Evolutionary conservation across 1,140 invertebrate species (phyloP), one percentile per base, ranked within the genome.

Genomic region (Batillaria attramentaria): DNA sequence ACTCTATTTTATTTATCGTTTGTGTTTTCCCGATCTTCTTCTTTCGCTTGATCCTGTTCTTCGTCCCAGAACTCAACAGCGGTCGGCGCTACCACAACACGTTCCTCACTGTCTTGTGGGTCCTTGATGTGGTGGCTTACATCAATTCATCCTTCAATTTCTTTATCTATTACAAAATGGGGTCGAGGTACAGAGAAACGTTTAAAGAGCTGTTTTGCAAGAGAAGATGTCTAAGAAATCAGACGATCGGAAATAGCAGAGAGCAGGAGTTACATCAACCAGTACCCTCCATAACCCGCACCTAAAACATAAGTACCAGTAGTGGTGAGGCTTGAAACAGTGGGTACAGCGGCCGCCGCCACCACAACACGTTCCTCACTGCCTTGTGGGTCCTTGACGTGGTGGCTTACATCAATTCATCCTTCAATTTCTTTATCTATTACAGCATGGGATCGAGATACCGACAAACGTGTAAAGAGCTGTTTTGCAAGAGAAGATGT

Each of bases 401-500:
- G 18, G 18, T 31, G 31, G 6, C 31, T 24, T 66, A 33, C 33
- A 37, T 77, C 66, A 80, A 80, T 57, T 66, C 79, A 50, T 72
- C 73, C 57, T 39, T 80, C 28, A 77, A 72, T 41, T 60, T 80
- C 24, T 37, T 80, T 4, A 31, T 77, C 10, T 80, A 80, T 41
- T 77, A 62, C 37, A 68, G n/a, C 35, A 80, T 80, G 79, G 76
- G 79, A 13, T 77, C 79, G 8, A 46, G 68, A n/a, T 80, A 77
- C 74, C 70, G 57, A 37, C 62, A 80, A 18, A 77, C 73, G 13
- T 77, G 76, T 39, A 10, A 57, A 37, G 43, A 73, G 35, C 31
- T 79, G n/a, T 75, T 79, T 35, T 6, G 31, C 62, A 66, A 37
- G 62, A 66, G n/a, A n/a, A n/a, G n/a, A n/a, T n/a, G n/a, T n/a